Evolutionary conservation across 2,113 vertebrate genomes (phyloP).

Genomic region (Empidonax alnorum): DNA sequence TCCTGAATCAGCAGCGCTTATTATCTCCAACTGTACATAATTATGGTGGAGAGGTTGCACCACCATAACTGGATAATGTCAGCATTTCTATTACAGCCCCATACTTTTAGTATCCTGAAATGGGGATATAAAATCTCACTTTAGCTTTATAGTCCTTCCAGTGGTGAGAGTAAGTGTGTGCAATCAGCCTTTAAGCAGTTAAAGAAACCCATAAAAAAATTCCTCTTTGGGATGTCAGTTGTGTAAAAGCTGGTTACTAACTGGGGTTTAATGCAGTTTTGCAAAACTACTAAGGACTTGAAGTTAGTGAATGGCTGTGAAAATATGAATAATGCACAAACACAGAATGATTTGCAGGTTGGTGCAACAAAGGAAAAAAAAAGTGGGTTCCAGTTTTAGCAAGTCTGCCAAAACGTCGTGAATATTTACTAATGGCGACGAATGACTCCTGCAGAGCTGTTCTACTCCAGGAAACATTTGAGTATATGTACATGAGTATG

Average conservation of each 20-base stretch:
- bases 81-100: background rate
- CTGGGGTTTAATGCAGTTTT: background rate
- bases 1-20: slow-evolving; percentile 44
- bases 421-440: background rate
- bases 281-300: background rate
- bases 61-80: background rate
- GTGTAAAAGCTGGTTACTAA: background rate
- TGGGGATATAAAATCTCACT: slow-evolving; percentile 28
- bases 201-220: background rate
- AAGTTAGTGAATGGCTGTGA: background rate
- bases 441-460: background rate
- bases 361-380: background rate
- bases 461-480: background rate
- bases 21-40: slow-evolving; percentile 30
- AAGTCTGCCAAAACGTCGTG: background rate
- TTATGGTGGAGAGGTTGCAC: slow-evolving; percentile 16
- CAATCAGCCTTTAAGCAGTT: background rate
- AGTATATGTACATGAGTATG: background rate
- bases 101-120: slow-evolving; percentile 12
- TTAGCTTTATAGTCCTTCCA: slow-evolving; percentile 16
- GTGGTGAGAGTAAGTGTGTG: background rate
- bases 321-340: background rate
- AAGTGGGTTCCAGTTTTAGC: background rate
- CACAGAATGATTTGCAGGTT: background rate
- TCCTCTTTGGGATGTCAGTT: background rate